Conservation (phyloP, 2,888 invertebrate genomes). For the Augiades crinisus region DNA sequence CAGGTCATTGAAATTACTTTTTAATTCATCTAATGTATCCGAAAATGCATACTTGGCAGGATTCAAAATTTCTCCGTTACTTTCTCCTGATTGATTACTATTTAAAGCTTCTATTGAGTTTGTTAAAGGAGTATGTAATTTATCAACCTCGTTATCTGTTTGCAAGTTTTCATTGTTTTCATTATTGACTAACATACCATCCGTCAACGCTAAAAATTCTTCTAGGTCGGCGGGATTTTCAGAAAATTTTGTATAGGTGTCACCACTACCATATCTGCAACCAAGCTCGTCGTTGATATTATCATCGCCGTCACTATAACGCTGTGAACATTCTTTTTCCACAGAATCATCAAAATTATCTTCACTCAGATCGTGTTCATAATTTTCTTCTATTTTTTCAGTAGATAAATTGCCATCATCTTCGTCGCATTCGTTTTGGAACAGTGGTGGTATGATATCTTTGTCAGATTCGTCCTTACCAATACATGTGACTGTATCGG, state of each 20-base stretch:
- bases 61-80: constrained; percentile 23
- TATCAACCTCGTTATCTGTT: constrained; percentile 44
- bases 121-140: constrained; percentile 65
- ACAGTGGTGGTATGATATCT: not conserved
- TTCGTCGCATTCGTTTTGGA: constrained; percentile 6
- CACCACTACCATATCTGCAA: constrained; percentile 66
- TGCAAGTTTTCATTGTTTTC: constrained; percentile 40
- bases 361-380: constrained; percentile 53
- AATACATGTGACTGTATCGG: not conserved
- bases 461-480: not conserved
- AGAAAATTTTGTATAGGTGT: constrained; percentile 72
- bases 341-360: constrained; percentile 50
- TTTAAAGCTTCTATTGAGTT: constrained; percentile 63
- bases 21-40: constrained; percentile 59
- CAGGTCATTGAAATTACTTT: constrained; percentile 59
- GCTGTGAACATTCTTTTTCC: constrained; percentile 41
- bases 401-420: constrained; percentile 45
- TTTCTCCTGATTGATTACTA: constrained; percentile 34
- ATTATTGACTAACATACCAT: constrained; percentile 53
- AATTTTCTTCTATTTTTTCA: constrained; percentile 56
- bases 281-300: constrained; percentile 40
- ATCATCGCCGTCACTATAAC: constrained; percentile 37
- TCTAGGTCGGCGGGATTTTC: constrained; percentile 66
- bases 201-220: constrained; percentile 68
- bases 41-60: constrained; percentile 49